Evolutionary conservation across 2,113 vertebrate genomes (phyloP), one percentile per base, ranked within the genome.

Genomic region (Aythya baeri): DNA sequence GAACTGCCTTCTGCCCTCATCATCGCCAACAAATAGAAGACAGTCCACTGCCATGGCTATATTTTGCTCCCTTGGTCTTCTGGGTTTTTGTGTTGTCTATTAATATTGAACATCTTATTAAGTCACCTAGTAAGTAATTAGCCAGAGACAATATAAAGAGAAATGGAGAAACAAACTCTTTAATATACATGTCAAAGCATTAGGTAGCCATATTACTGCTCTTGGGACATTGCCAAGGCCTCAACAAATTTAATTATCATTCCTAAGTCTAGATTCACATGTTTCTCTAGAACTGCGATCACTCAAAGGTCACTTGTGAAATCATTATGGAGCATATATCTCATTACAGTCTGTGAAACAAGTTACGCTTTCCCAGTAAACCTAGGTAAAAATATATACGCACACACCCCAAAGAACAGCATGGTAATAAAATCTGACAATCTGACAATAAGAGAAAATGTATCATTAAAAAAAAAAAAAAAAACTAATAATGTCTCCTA

Each of bases 341-440:
- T 85, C 83, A 85, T 87, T 88, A 77, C 25, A 79, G 55, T 7
- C 32, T 84, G 52, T 93, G 91, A 88, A 61, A 94, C 13, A 1
- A 94, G 68, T 86, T 85, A 59, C 49, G 52, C 16, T 94, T 80
- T 90, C 61, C 52, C 44, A 85, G 52, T 68, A 95, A 96, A 94
- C n/a, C 77, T 82, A 66, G 71, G 80, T 58, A 81, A 94, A 94
- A 75, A 73, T 50, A 23, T 22, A 50, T 23, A 50, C 49, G 13
- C 22, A 50, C 11, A 11, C 52, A 54, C 79, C 87, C 75, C 72
- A 83, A 96, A 96, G 91, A 91, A 92, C 22, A 79, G 65, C 23
- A 72, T 96, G 88, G 59, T 94, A 97, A 96, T 96, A 86, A 94
- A 95, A 91, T 79, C 70, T 92, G 94, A 95, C 95, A 97, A 86